Evolutionary conservation across 2,113 vertebrate genomes (phyloP).

Genomic region (Eublepharis macularius): DNA sequence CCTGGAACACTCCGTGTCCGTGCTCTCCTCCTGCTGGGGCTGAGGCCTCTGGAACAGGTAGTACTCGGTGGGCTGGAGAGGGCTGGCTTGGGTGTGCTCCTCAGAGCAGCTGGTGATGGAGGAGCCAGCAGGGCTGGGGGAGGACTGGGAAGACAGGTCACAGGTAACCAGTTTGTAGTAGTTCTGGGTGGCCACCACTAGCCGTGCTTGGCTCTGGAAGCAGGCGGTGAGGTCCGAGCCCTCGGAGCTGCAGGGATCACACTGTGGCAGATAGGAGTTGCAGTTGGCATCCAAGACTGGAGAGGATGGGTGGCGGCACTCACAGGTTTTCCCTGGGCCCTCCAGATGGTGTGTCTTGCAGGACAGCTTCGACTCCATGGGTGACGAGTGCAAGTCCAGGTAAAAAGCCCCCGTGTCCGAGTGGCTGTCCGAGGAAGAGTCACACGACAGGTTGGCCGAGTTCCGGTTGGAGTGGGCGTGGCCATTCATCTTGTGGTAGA

Average conservation of each 20-base stretch:
- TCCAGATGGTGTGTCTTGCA: conserved; percentile 73
- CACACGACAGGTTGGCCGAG: conserved; percentile 81
- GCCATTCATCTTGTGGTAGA: conserved; percentile 91
- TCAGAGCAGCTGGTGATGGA: conserved; percentile 94
- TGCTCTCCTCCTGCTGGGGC: conserved; percentile 58
- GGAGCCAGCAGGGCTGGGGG: conserved; percentile 90
- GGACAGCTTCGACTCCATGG: conserved; percentile 83
- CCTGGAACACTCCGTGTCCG: conserved; percentile 48
- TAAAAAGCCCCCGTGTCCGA: conserved; percentile 91
- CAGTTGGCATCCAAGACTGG: conserved; percentile 94
- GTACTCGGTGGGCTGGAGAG: conserved; percentile 90
- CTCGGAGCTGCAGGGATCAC: conserved; percentile 72
- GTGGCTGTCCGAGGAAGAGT: conserved; percentile 84
- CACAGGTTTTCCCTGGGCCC: conserved; percentile 73
- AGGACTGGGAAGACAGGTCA: conserved; percentile 95
- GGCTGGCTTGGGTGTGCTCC: conserved; percentile 88
- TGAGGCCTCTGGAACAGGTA: conserved; percentile 87
- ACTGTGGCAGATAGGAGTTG: conserved; percentile 88
- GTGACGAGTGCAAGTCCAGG: conserved; percentile 92
- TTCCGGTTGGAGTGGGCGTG: conserved; percentile 86
- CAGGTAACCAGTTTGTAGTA: conserved; percentile 98
- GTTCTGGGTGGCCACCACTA: conserved; percentile 96
- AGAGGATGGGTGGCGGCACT: conserved; percentile 80
- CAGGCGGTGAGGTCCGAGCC: conserved; percentile 86
- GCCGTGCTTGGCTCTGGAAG: conserved; percentile 92